Percentiles rank a stretch among this genome's conserved stretches.
These are phyloP conservation scores for Alviniconcha strummeri DNA, from an alignment of 2,888 invertebrate genomes.

Conservation along the genomic window DNA sequence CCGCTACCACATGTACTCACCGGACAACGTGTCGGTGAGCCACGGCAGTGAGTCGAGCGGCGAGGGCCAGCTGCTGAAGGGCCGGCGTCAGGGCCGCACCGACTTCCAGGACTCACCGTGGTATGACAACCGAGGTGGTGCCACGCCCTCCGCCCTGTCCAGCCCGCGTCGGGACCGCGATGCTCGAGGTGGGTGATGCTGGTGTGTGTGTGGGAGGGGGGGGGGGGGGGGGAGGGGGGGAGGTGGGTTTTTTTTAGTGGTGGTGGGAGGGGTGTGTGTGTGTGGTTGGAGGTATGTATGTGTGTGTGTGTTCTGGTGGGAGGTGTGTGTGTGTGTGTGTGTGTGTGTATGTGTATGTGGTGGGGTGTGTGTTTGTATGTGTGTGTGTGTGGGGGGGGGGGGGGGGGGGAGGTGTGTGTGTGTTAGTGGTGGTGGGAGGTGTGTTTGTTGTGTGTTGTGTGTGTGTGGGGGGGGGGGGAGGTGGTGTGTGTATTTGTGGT, in stretches of 20 bases:
- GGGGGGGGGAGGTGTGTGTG: neutral
- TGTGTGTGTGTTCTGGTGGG: neutral
- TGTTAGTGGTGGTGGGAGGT: no score
- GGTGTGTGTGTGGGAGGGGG: neutral
- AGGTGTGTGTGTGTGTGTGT: neutral
- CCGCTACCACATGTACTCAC: slow-evolving; percentile 36
- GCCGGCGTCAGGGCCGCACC: slow-evolving; percentile 31
- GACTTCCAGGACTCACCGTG: slow-evolving; percentile 45
- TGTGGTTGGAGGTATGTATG: neutral
- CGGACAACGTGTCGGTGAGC: slow-evolving; percentile 40
- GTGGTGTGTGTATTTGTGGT: no score
- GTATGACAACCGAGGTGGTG: slow-evolving; percentile 36
- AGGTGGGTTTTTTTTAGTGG: neutral
- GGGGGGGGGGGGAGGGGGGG: neutral
- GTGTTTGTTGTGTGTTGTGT: no score
- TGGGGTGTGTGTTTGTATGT: no score
- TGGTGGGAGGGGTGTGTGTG: neutral
- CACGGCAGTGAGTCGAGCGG: slow-evolving; percentile 36
- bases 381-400: neutral
- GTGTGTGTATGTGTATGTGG: neutral
- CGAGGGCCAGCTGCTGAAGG: slow-evolving; percentile 28
- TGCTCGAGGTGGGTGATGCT: neutral
- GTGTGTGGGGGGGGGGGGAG: neutral
- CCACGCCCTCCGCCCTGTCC: neutral
- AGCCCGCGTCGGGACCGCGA: neutral